Evolutionary conservation across 2,113 vertebrate species (phyloP), one percentile per base, ranked within the genome.

Genomic region (Podarcis raffonei): DNA sequence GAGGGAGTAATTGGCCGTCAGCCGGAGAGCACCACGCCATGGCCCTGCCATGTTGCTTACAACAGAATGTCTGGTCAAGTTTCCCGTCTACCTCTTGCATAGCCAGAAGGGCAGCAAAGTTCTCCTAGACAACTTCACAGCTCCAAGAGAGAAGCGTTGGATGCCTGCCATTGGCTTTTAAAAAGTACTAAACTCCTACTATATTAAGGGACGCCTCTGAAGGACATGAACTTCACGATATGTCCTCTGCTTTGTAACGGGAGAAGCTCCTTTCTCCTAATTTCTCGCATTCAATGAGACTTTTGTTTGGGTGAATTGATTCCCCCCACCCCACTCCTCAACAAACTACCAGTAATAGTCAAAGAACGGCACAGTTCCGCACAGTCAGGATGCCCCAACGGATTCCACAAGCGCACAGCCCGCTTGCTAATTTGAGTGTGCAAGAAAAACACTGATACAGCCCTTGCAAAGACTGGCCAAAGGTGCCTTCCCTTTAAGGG

Each of bases 71-170:
- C 80, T 22, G 37, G 30, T 48, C 12, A 35, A 59, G 18, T 62
- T 72, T 23, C 74, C 37, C 4, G 66, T 48, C 37, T 35, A 12
- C 59, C n/a, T 39, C 39, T 30, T 48, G 15, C 72, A 83, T 88
- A 83, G 62, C 72, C 57, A 30, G 62, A 22, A 6, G 62, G 62
- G 11, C 18, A 23, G 15, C 48, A 76, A 69, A 37, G 39, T 77
- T 57, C 42, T 69, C 81, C 81, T 65, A 78, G 39, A 83, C 42
- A 80, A 87, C 85, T 80, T 87, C n/a, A 68, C 72, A 77, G 15
- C 69, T 69, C 23, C 9, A 53, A 69, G 1, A 32, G 9, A 69
- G 69, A 68, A 53, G 42, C 27, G 15, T 8, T 78, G 42, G 82
- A 69, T 27, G 13, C 48, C 27, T 87, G 79, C 86, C 69, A 81